Evolutionary conservation across 2,888 invertebrate genomes (phyloP), one percentile per base, ranked within the genome.

Genomic region (Mongoloraphidia duomilia): DNA sequence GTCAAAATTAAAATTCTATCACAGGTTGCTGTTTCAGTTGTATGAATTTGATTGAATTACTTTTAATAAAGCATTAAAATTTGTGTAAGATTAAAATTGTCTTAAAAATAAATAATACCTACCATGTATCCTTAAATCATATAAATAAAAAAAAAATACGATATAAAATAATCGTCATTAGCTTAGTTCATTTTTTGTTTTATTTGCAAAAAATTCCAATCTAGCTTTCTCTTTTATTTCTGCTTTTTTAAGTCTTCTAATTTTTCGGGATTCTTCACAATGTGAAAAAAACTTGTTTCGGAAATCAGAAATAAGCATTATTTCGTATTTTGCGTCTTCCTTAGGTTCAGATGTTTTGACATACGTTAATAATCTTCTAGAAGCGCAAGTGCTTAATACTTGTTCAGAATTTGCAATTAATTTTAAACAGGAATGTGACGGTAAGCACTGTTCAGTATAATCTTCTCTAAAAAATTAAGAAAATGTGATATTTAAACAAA

Each of bases 321-420:
- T 50, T 5, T 60, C 68, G 60, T 66, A 49, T 53, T 55, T 0
- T 0, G 44, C 35, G 11, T 57, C 63, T 2, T 64, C 69, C 12
- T 63, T 60, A 0, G 76, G 72, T 51, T 83, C 79, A 17, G 68
- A 63, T 1, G 75, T 63, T 71, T 94, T 95, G 65, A 84, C 80
- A 67, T 87, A 92, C 0, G 93, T 92, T 33, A 96, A 76, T 40
- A 96, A 72, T 43, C 93, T 69, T 26, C 96, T 73, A 10, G 90
- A 81, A 0, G 91, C 84, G 57, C 83, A 76, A 57, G 79, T 80
- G 11, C 84, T 89, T 44, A 98, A 69, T 13, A 80, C 70, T 68
- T 98, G 97, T 67, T 97, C 95, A 9, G 89, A 87, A 70, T 91
- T 95, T 17, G 81, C 79, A 36, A 88, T 68, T 46, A 97, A 66